Evolutionary conservation across 2,113 vertebrate genomes (phyloP).

Genomic region (Xyrauchen texanus): DNA sequence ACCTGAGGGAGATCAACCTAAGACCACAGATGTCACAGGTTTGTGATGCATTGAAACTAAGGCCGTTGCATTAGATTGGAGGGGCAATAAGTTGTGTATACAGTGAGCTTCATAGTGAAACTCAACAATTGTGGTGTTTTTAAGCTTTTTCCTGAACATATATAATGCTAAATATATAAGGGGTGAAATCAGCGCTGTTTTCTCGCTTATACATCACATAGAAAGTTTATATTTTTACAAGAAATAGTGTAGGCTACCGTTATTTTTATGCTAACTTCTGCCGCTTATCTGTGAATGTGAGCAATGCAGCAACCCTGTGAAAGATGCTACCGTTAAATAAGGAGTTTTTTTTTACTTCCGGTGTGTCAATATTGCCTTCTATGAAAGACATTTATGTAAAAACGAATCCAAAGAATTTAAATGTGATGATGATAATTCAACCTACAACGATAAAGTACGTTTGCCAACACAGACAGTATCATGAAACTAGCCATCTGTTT

Average conservation of each 20-base stretch:
- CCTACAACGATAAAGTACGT: background rate
- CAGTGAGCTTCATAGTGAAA: background rate
- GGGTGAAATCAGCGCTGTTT: background rate
- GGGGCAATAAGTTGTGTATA: background rate
- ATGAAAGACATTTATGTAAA: background rate
- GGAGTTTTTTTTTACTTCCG: background rate
- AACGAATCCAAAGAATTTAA: too few relatives aligned
- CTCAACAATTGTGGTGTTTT: background rate
- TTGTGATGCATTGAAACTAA: conserved; percentile 10
- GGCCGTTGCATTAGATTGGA: background rate
- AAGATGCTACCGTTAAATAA: background rate
- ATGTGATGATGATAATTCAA: too few relatives aligned
- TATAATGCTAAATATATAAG: background rate
- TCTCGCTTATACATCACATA: background rate
- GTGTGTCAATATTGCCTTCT: background rate
- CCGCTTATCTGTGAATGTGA: background rate
- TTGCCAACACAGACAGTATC: background rate
- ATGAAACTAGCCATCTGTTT: background rate
- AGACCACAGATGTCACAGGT: conserved; percentile 98
- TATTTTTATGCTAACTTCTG: background rate
- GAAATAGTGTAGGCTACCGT: conserved; percentile 8
- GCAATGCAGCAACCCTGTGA: background rate
- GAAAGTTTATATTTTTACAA: background rate
- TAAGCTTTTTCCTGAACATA: background rate
- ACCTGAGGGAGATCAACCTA: conserved; percentile 95